Conservation (phyloP, 2,113 vertebrate genomes). For the Elgaria multicarinata region DNA sequence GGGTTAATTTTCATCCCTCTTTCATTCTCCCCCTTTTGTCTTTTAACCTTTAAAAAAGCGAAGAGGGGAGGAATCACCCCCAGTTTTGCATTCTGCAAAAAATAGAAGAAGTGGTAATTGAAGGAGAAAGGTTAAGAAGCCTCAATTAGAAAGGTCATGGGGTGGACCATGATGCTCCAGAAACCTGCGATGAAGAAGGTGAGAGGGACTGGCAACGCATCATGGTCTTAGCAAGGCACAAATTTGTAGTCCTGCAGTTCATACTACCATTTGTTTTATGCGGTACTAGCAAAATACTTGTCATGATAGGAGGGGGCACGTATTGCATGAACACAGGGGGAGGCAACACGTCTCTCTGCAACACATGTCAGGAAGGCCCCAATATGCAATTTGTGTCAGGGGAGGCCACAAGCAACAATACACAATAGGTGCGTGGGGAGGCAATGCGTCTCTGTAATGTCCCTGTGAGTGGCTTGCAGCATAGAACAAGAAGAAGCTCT, state of each 20-base stretch:
- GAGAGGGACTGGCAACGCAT: background rate
- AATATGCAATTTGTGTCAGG: background rate
- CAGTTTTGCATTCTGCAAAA: background rate
- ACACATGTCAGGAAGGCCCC: background rate
- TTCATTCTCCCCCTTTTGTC: background rate
- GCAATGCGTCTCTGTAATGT: too few relatives aligned
- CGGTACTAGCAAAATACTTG: background rate
- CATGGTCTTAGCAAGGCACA: background rate
- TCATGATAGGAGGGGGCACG: background rate
- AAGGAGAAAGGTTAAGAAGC: slow-evolving; percentile 11
- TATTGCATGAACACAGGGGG: background rate
- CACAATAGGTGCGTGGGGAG: background rate
- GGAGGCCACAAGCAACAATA: too few relatives aligned
- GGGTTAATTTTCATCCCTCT: background rate
- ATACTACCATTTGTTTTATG: background rate
- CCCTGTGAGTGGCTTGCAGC: background rate
- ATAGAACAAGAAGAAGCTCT: background rate
- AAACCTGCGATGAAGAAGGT: background rate
- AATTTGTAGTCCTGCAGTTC: background rate
- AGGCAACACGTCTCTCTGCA: background rate
- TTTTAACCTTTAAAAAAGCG: slow-evolving; percentile 4
- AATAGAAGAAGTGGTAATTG: background rate
- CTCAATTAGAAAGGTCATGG: background rate
- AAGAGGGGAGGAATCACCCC: background rate
- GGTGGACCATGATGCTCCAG: background rate